Base-by-base conservation (phyloP, 2,797 vertebrate genomes). In the Rhinatrema bivittatum region DNA sequence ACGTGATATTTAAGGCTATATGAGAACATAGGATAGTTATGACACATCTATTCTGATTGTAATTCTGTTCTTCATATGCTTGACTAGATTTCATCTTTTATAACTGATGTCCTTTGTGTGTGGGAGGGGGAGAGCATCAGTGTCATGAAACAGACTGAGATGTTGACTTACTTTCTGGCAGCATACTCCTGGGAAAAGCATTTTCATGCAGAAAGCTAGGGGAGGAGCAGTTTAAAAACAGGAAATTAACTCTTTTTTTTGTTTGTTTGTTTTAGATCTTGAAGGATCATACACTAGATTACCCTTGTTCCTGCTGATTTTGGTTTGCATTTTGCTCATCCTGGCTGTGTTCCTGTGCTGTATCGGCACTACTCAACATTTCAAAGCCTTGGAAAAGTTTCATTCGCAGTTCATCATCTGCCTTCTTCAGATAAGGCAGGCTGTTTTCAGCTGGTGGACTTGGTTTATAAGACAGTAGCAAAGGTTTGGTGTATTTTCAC, bases 311-410 rank as follows among this genome's bases (percentile, higher is more conserved):
- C 76, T 92, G 39, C 74, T n/a, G 87, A 50, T 82, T 91, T 43
- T 77, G 6, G 58, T 94, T 48, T 91, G 91, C 47, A 48, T 85
- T 36, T 55, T 94, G 68, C 83, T 93, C 60, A 79, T 75, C 43
- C 72, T 91, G 51, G 82, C 68, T 5, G 64, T 86, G 43, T 87
- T 85, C 39, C 74, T 97, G 57, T 93, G 74, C 81, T 95, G 82
- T 51, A 72, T 75, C 22, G 82, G 71, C 52, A 71, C 72, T 34
- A 70, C 70, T 29, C 76, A 75, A 25, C 60, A 85, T 2, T 70
- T 84, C 29, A 63, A 72, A 16, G 62, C 79, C 56, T 80, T 91
- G n/a, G 87, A 91, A 61, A 84, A 89, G 60, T 81, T 95, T 49
- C 77, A 82, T 53, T 86, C 89, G 3, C 53, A 39, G 11, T 61